Evolutionary conservation across 2,113 vertebrate species (phyloP), one percentile per base, ranked within the genome.

Genomic region (Jacana jacana): DNA sequence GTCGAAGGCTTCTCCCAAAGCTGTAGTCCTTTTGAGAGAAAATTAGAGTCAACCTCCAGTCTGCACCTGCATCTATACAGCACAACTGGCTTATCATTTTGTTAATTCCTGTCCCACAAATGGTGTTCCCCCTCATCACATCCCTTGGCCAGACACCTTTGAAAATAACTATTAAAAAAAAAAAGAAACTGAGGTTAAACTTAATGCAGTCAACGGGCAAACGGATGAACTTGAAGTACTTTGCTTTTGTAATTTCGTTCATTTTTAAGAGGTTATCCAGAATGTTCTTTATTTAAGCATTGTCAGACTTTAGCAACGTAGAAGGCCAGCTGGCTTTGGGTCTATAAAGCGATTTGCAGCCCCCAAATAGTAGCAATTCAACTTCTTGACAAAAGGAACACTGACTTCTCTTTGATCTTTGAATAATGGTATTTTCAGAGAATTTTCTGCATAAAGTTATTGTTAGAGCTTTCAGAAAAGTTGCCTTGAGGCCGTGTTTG

Each of bases 391-490:
- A 58, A 57, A 72, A 79, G 81, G 44, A 91, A 88, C 61, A 57
- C 20, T 82, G 73, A 64, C 57, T 87, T 92, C 52, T 55, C 75
- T 89, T 95, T 96, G 78, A 96, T 95, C 75, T 69, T 37, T 73
- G 40, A 92, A 82, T 72, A 95, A 91, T 40, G 24, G 48, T 70
- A 77, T 89, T 95, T 94, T 92, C 75, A 82, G 85, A 87, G n/a
- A 73, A 51, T 95, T 94, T 94, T 89, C 84, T 85, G 65, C 73
- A 79, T 81, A 51, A 81, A 95, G 60, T 64, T 81, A 75, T 91
- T 91, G n/a, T 63, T 90, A 66, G 63, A 93, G 85, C 52, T 91
- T 89, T 89, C 52, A 77, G 46, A 92, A 95, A 89, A 85, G 54
- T 57, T 88, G 81, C 85, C 89, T 85, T 54, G 40, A 91, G 91